Evolutionary conservation across 1,140 invertebrate species (phyloP).

Genomic region (Diuraphis noxia): DNA sequence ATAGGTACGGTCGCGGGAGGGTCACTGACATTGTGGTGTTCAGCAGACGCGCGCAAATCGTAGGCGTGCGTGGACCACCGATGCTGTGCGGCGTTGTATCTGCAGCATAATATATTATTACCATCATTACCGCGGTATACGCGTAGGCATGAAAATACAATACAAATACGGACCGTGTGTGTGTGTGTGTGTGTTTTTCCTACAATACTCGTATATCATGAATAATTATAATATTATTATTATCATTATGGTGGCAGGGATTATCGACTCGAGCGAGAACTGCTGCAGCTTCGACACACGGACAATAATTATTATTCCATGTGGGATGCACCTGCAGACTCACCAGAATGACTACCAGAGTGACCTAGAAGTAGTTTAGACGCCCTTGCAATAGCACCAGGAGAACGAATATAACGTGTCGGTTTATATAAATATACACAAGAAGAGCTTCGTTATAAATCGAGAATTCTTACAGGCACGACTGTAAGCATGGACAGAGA

Average conservation of each 20-base stretch:
- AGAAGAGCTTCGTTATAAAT: no score
- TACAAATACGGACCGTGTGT: background rate
- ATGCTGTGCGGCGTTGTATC: background rate
- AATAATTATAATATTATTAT: background rate
- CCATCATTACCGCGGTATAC: background rate
- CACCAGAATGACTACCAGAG: no score
- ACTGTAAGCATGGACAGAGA: no score
- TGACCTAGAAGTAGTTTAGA: no score
- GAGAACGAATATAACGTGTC: no score
- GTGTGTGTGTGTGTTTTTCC: background rate
- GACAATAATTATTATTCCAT: no score
- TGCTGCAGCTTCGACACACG: no score
- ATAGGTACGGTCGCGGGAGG: background rate
- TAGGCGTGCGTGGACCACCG: slow-evolving; percentile 21
- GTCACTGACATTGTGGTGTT: slow-evolving; percentile 32
- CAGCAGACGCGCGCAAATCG: background rate
- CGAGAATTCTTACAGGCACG: no score
- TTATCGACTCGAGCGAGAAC: no score
- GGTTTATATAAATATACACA: no score
- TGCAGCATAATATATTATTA: background rate
- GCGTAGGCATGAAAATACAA: background rate
- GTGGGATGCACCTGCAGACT: no score
- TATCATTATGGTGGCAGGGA: background rate
- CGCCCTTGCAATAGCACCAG: no score
- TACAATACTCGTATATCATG: background rate